Evolutionary conservation across 2,888 invertebrate genomes (phyloP).

Genomic region (Eucriotettix oculatus): DNA sequence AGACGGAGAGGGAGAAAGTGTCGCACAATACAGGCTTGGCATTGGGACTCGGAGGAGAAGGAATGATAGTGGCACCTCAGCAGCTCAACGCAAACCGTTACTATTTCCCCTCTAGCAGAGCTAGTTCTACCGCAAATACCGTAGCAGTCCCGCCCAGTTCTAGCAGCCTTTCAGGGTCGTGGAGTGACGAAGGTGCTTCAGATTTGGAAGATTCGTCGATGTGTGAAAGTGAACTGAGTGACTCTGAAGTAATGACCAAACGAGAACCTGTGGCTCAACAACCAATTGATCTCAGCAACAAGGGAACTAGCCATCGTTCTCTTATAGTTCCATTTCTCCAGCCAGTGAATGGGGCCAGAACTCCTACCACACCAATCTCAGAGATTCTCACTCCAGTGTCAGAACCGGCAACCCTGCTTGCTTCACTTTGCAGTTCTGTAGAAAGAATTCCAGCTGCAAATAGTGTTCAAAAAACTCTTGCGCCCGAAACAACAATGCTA

Average conservation of each 20-base stretch:
- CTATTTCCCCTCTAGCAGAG: slow-evolving; percentile 24
- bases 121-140: background rate
- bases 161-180: no score
- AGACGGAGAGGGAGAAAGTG: slow-evolving; percentile 15
- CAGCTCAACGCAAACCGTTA: slow-evolving; percentile 18
- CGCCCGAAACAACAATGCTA: slow-evolving; percentile 41
- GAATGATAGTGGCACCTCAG: slow-evolving; percentile 4
- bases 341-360: slow-evolving; percentile 10
- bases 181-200: background rate
- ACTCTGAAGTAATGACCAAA: no score
- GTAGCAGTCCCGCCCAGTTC: background rate
- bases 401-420: slow-evolving; percentile 38
- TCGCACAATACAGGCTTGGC: slow-evolving; percentile 15
- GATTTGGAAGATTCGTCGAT: background rate
- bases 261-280: slow-evolving; percentile 13
- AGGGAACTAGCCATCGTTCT: slow-evolving; percentile 6
- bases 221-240: background rate
- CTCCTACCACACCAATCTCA: slow-evolving; percentile 19
- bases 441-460: slow-evolving; percentile 36
- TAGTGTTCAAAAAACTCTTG: slow-evolving; percentile 4
- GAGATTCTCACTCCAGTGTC: slow-evolving; percentile 42
- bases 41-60: slow-evolving; percentile 13
- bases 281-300: slow-evolving; percentile 31
- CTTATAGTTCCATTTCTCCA: slow-evolving; percentile 11
- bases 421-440: slow-evolving; percentile 44